Base-by-base conservation (phyloP, 2,797 vertebrate genomes). In the Mormyrus proboscirostris region DNA sequence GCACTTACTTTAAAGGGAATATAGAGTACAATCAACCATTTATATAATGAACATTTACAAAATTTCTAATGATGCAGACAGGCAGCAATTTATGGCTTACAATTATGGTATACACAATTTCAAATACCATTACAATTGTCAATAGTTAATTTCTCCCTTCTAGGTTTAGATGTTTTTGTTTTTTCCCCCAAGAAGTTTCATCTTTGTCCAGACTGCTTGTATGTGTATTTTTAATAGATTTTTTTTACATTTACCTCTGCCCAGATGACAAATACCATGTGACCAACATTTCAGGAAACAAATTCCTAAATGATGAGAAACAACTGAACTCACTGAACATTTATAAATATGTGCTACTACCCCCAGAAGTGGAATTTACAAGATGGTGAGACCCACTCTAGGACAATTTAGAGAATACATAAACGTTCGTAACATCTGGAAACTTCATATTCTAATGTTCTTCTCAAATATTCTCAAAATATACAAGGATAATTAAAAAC, bases 81-180 rank as follows among this genome's bases (percentile, higher is more conserved):
- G 57, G 41, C 76, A 49, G 76, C 38, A n/a, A 47, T 53, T 86
- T 65, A 86, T 86, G 59, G 62, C 49, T 89, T 69, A 51, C 29
- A 69, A 86, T 55, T 38, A 53, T 22, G 19, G 73, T 38, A 14
- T 59, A 50, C 73, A 22, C 10, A 85, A 33, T 50, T 22, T 14
- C n/a, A 88, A 19, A 55, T 57, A 44, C 16, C 19, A 25, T 57
- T 25, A 85, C 19, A 51, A 49, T 25, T 22, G 22, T 49, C 7
- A 85, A 29, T 51, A 85, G 47, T 85, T 85, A 2, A 22, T 59
- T 22, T 59, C 19, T 22, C n/a, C 47, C 22, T 49, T 85, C 3
- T 49, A 51, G 7, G 7, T 87, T 87, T 87, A 65, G 38, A 65
- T 3, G 22, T 19, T 47, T 22, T 59, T 57, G 22, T 59, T n/a